Conservation (phyloP, 2,888 invertebrate species). For the Epirrhoe alternata region DNA sequence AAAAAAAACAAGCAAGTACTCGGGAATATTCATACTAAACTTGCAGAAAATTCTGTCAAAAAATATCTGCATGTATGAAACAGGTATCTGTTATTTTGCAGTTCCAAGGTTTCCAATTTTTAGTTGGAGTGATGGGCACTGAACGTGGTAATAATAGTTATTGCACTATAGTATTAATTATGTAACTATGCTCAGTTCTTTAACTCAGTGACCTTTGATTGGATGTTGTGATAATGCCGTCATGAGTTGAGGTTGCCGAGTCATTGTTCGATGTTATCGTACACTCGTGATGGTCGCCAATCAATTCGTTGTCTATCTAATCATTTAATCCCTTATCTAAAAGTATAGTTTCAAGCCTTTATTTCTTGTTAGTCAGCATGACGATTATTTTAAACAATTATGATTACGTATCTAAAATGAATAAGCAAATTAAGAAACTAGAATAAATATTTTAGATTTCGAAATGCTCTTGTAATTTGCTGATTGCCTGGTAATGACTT, state of each 20-base stretch:
- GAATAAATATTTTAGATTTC: slow-evolving; percentile 2
- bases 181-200: not conserved
- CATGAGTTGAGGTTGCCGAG: slow-evolving; percentile 4
- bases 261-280: slow-evolving; percentile 8
- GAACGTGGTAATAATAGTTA: too few relatives aligned
- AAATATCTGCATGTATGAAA: too few relatives aligned
- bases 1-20: too few relatives aligned
- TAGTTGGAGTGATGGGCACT: too few relatives aligned
- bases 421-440: not conserved
- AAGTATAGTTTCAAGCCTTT: not conserved
- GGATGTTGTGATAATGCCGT: slow-evolving; percentile 28
- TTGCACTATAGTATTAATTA: not conserved
- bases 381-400: not conserved
- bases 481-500: slow-evolving; percentile 10
- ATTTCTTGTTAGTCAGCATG: not conserved
- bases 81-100: too few relatives aligned
- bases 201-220: slow-evolving; percentile 21
- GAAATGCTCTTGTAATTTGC: slow-evolving; percentile 13
- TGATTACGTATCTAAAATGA: not conserved
- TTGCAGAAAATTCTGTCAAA: too few relatives aligned
- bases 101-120: too few relatives aligned
- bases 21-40: too few relatives aligned
- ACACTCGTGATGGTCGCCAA: not conserved
- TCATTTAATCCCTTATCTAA: not conserved
- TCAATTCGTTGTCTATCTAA: not conserved